Percentiles rank a stretch among this genome's conserved stretches.
Evolutionary conservation across 2,113 vertebrate species (phyloP).

Genomic region (Hypanus sabinus): DNA sequence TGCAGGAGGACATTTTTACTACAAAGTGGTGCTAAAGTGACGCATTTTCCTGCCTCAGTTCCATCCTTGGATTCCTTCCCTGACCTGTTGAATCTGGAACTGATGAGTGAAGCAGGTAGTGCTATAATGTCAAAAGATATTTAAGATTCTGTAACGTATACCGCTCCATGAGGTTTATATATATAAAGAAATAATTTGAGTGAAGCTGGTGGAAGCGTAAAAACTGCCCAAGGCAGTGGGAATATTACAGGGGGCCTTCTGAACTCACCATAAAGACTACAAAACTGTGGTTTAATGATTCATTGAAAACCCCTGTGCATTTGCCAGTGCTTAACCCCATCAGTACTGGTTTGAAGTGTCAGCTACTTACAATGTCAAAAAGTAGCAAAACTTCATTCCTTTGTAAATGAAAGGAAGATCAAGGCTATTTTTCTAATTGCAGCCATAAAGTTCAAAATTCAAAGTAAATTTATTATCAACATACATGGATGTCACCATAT

Average conservation of each 20-base stretch:
- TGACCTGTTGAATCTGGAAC: conserved; percentile 28
- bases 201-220: not conserved
- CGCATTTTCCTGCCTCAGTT: not conserved
- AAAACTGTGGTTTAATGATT: not conserved
- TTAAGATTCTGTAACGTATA: not conserved
- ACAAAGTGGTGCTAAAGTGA: no score
- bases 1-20: not conserved
- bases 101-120: conserved; percentile 15
- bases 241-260: not conserved
- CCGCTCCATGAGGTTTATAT: not conserved
- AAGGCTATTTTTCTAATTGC: not conserved
- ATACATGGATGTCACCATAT: no score
- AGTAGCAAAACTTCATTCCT: not conserved
- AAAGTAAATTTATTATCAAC: no score
- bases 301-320: not conserved
- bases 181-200: not conserved
- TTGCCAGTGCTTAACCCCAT: not conserved
- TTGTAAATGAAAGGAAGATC: not conserved
- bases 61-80: conserved; percentile 14
- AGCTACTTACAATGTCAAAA: not conserved
- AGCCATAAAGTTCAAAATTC: no score
- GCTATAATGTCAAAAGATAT: conserved; percentile 8
- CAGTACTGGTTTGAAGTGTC: not conserved
- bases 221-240: not conserved
- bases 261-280: not conserved